Percentiles rank a stretch among this genome's conserved stretches.
Evolutionary conservation across 2,797 vertebrate genomes (phyloP).

Genomic region (Clamator glandarius): DNA sequence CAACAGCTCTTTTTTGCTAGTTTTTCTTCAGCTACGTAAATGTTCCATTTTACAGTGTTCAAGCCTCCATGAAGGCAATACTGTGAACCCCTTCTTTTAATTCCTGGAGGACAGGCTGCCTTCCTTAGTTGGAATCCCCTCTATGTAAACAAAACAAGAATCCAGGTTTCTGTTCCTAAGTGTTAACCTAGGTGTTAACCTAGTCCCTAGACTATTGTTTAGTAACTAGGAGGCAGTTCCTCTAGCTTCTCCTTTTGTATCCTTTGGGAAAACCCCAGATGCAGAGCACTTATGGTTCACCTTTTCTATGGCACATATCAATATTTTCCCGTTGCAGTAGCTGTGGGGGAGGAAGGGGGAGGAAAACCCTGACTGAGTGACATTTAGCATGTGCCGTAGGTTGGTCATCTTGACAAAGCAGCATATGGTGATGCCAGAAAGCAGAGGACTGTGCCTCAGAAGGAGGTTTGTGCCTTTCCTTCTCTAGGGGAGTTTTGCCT

Average conservation of each 20-base stretch:
- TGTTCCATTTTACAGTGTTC: background rate
- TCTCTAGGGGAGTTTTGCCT: background rate
- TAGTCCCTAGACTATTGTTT: background rate
- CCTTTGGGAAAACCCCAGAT: background rate
- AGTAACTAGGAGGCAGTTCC: background rate
- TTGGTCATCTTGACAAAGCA: background rate
- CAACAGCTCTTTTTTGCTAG: background rate
- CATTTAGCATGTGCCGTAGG: rapidly evolving
- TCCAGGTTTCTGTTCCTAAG: background rate
- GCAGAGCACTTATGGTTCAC: background rate
- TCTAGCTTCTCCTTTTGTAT: background rate
- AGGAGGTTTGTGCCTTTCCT: background rate
- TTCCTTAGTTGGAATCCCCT: background rate
- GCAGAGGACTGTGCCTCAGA: background rate
- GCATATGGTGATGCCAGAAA: background rate
- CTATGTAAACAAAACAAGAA: background rate
- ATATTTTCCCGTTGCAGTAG: background rate
- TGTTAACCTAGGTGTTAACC: background rate
- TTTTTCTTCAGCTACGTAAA: background rate
- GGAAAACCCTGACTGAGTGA: background rate
- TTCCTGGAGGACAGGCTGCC: background rate
- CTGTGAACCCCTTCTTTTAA: background rate
- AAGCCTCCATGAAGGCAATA: background rate
- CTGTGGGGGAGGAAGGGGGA: background rate
- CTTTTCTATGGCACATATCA: background rate